Base-by-base conservation (phyloP, 1,140 invertebrate species). In the Globodera rostochiensis region DNA sequence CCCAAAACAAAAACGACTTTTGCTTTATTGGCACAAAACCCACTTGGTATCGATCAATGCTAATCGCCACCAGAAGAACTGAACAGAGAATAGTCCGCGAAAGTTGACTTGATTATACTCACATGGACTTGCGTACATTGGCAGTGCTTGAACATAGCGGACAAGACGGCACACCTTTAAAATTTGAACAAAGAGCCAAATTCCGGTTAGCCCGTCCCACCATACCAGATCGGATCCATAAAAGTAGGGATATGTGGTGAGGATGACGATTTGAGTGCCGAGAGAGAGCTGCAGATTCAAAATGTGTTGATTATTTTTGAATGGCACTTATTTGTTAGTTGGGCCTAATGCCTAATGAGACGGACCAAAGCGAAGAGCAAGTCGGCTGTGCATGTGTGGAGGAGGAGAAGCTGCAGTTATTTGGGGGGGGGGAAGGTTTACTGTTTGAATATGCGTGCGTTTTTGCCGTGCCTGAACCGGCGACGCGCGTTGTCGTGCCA, bases 381-480 rank as follows among this genome's bases (percentile, higher is more conserved):
- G 81, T 91, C 91, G 13, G 91, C 91, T 49, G 90, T 85, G 74
- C 90, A 90, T n/a, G 91, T 87, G 79, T 91, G 91, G 74, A 91
- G 83, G 25, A 88, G 81, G 15, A 88, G 80, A 50, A 88, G 77
- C 87, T 88, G 81, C 77, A 87, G 84, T 36, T 36, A 36, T 36
- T 36, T 36, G 36, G 25, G 19, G 45, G 49, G 25, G 71, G 57
- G 57, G 57, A 5, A 3, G 6, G 57, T 64, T 21, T 49, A 85
- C 49, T 49, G 21, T 36, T 25, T 5, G 45, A 84, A 50, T 45
- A 36, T 6, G 7, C 11, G 53, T 5, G n/a, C 19, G 13, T 25
- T n/a, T 4, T 53, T 64, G 15, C 25, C 79, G 69, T 73, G 88
- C 87, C 80, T 88, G 87, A 15, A 88, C 87, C 6, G 87, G 87